Evolutionary conservation across 1,140 invertebrate genomes (phyloP).

Genomic region (Papilio aristodemus): DNA sequence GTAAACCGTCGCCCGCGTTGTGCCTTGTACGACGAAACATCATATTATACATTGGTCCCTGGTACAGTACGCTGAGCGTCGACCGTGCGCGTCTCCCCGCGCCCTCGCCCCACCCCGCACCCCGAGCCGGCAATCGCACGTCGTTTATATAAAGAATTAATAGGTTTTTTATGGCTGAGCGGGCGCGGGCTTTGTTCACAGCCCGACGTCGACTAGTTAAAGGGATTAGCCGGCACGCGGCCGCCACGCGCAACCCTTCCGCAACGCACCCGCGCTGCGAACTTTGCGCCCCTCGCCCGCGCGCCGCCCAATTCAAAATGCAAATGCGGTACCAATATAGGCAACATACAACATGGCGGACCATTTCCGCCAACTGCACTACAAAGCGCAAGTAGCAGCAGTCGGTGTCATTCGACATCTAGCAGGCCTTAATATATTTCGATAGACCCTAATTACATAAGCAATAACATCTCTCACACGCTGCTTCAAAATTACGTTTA

Average conservation of each 20-base stretch:
- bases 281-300: slow-evolving; percentile 23
- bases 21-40: too few species aligned
- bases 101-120: slow-evolving; percentile 27
- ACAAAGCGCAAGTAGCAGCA: too few species aligned
- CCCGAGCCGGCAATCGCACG: not conserved
- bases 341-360: slow-evolving; percentile 54
- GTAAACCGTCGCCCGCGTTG: too few species aligned
- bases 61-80: too few species aligned
- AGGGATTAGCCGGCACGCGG: slow-evolving; percentile 18
- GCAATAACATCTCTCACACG: too few species aligned
- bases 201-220: slow-evolving; percentile 17
- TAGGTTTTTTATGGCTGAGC: slow-evolving; percentile 20
- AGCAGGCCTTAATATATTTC: too few species aligned
- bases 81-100: not conserved
- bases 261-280: slow-evolving; percentile 3
- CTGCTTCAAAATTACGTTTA: too few species aligned
- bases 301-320: slow-evolving; percentile 60
- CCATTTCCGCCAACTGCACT: not conserved
- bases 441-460: too few species aligned
- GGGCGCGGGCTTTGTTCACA: slow-evolving; percentile 16
- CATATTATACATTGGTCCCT: too few species aligned
- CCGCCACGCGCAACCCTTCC: slow-evolving; percentile 16
- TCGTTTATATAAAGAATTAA: slow-evolving; percentile 24
- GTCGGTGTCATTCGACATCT: too few species aligned
- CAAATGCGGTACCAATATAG: slow-evolving; percentile 61